Base-by-base conservation (phyloP, 2,113 vertebrate genomes). In the Solea solea region DNA sequence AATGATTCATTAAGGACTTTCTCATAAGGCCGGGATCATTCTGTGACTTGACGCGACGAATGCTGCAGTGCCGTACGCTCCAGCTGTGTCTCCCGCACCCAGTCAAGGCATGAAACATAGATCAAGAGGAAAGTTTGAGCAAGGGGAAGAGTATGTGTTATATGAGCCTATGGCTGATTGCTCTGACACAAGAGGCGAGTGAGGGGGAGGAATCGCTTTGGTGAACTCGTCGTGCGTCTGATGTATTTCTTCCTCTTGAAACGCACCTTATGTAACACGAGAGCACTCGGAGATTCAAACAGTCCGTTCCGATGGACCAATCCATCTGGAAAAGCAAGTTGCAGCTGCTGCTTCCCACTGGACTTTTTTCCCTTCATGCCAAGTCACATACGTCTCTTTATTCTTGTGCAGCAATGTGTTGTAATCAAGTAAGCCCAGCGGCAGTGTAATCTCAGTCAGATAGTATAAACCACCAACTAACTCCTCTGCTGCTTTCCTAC, bases 101-200 rank as follows among this genome's bases (percentile, higher is more conserved):
- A 71, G 79, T 54, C 44, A 45, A 58, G 60, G 57, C 87, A 90
- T 90, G 81, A 90, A 92, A 88, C 80, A 89, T 91, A 88, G 90
- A 92, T 92, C 89, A 89, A 89, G 83, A 83, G 70, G 82, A 87
- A 85, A 80, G 78, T 84, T 85, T 85, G 68, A 83, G 80, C 62
- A 9, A 55, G 79, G 78, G 72, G 84, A 75, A 1, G 69, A 52
- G 54, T 61, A 50, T 44, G 80, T 76, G 69, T 82, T 67, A 72
- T 76, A 76, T 74, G 65, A 72, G 63, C 58, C 63, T 55, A 10
- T 55, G 71, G 69, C 64, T 91, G 90, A 88, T 88, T 83, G 81
- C 76, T 70, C 45, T 72, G 79, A 83, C 86, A 78, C 74, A 60
- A 13, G 76, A 76, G 55, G 57, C 64, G 71, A 76, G 72, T 28